Base-by-base conservation (phyloP, 2,113 vertebrate genomes). In the Anolis sagrei region DNA sequence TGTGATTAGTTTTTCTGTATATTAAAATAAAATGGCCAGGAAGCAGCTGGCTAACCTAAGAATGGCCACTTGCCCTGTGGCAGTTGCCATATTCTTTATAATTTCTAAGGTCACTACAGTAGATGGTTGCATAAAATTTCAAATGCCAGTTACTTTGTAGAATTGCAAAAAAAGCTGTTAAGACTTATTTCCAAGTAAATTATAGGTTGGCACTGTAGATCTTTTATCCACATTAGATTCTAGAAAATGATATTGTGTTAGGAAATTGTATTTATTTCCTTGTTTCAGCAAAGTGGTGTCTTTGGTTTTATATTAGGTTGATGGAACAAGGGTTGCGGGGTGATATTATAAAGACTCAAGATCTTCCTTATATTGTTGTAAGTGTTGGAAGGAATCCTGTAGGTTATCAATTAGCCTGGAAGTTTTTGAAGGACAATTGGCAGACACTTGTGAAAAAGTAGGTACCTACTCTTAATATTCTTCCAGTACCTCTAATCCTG, bases 271-370 rank as follows among this genome's bases (percentile, higher is more conserved):
- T 66, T 69, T 76, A 61, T n/a, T 92, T 74, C 80, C 29, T 27
- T 84, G 66, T 91, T 44, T 58, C 54, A 58, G 14, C 54, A 58
- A 16, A 16, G 14, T 58, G 54, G 54, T 58, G 29, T 68, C 64
- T n/a, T 68, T 11, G 25, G 27, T 61, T 87, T 29, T 18, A 18
- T 83, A 58, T 58, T 58, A 98, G 98, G 97, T 93, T 98, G 86
- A 95, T 98, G 96, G 97, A 97, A 83, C 94, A 98, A 95, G 96
- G 97, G 91, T 95, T 99, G 86, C 84, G 54, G 7, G 98, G 97
- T 27, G 96, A 97, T 18, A 88, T 97, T 91, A 93, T 98, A 95
- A 98, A 97, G 95, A 97, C 96, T 58, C 98, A 98, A 92, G 97
- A 98, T 85, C 97, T 99, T 76, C 97, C 98, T 0, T 5, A 0